These are phyloP conservation scores for Spatula versicolor DNA, from an alignment of 2,797 vertebrate genomes.

Conservation along the genomic window DNA sequence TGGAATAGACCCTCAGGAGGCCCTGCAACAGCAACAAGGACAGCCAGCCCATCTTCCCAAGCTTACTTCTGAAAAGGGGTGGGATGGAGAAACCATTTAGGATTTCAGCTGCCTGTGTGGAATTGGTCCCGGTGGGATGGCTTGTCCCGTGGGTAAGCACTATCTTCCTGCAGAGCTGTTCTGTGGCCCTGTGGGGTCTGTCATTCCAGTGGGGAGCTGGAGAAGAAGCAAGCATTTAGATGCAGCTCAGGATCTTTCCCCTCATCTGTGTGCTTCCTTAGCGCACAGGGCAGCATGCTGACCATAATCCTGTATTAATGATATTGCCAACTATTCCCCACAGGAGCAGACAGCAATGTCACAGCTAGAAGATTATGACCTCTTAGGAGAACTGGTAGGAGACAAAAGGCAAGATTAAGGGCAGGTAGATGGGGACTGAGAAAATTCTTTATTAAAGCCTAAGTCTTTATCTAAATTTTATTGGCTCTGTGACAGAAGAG, in stretches of 20 bases:
- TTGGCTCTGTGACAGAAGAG: background rate
- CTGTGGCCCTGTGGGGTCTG: background rate
- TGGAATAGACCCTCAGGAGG: background rate
- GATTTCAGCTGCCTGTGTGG: background rate
- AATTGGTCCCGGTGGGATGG: background rate
- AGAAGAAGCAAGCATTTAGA: background rate
- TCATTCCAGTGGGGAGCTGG: background rate
- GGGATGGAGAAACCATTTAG: background rate
- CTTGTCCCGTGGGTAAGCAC: background rate
- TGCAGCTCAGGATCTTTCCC: background rate
- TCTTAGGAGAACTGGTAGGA: constrained; percentile 27
- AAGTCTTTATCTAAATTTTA: background rate
- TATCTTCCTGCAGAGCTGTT: background rate
- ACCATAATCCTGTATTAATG: constrained; percentile 54
- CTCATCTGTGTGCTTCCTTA: constrained; percentile 3
- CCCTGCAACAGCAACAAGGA: background rate
- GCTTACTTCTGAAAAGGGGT: background rate
- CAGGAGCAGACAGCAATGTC: constrained; percentile 43
- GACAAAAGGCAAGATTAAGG: background rate
- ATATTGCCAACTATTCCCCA: background rate
- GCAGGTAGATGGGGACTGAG: constrained; percentile 7
- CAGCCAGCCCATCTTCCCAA: background rate
- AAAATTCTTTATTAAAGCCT: background rate
- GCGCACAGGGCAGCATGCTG: background rate
- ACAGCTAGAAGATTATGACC: constrained; percentile 37